Base-by-base conservation (phyloP, 2,113 vertebrate genomes). In the Romanogobio albipinnatus region DNA sequence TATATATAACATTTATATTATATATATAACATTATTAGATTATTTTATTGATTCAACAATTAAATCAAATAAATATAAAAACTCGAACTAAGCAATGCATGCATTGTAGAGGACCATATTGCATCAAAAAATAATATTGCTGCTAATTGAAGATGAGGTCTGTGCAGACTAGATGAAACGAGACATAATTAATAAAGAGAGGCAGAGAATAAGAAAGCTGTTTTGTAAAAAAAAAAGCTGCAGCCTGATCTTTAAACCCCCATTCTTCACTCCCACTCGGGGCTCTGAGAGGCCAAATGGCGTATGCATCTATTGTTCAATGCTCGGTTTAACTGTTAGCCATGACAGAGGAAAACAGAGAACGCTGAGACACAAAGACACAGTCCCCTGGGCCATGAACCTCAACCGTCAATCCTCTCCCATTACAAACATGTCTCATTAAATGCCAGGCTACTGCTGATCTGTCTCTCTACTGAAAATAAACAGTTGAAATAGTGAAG, bases 381-480 rank as follows among this genome's bases (percentile, higher is more conserved):
- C 26, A 47, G 49, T 87, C 68, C 82, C 85, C 61, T 39, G 79
- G 84, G 86, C 83, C 75, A 75, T 79, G 59, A 78, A 70, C 82
- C 74, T 86, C 66, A 89, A 87, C 86, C 14, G 84, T 82, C 76
- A 70, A 82, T 79, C 76, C 58, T 59, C 64, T 85, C 80, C 71
- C 78, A 85, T 85, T 85, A 85, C 81, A 43, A 59, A 36, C 15
- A 76, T 11, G 15, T 83, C 47, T 70, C 45, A 17, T 85, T 83
- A 61, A 58, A 53, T 49, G 24, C 17, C 9, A 64, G 22, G 47
- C 74, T 56, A 43, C 43, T 61, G 53, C 83, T 76, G 1, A 29
- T 76, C 53, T n/a, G 73, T 58, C 33, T 75, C 64, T 74, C 81
- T 36, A 77, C 62, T 75, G 47, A 82, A 82, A 80, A 84, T 56